Conservation (phyloP, 2,797 vertebrate genomes). For the Onychomys arenicola region DNA sequence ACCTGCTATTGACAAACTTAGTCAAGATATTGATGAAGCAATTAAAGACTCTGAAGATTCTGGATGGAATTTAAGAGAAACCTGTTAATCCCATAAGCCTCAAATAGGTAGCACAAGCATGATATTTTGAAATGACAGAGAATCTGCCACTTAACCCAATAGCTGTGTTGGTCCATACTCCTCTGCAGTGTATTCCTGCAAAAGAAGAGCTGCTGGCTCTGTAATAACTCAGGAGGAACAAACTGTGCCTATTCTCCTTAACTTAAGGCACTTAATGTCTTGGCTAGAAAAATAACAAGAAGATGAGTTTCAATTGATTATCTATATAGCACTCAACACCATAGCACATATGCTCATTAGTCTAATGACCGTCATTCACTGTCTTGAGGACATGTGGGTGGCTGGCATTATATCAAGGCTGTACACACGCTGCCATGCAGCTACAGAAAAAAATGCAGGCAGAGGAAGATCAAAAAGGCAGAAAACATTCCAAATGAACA, state of each 20-base stretch:
- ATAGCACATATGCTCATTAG: slow-evolving; percentile 45
- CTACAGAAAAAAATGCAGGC: neutral
- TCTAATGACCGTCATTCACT: slow-evolving; percentile 55
- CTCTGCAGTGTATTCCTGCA: neutral
- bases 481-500: neutral
- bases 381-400: neutral
- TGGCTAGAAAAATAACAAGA: slow-evolving; percentile 56
- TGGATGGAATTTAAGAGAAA: slow-evolving; percentile 5
- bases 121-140: slow-evolving; percentile 19
- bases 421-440: neutral
- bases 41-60: slow-evolving; percentile 16
- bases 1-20: slow-evolving; percentile 48
- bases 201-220: slow-evolving; percentile 10
- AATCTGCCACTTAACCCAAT: slow-evolving; percentile 12
- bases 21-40: slow-evolving; percentile 6
- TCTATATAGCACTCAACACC: slow-evolving; percentile 42
- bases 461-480: neutral
- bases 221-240: slow-evolving; percentile 46
- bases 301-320: slow-evolving; percentile 61
- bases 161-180: neutral
- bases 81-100: slow-evolving; percentile 4
- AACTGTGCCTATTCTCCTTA: slow-evolving; percentile 31
- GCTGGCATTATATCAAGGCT: neutral
- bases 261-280: slow-evolving; percentile 41
- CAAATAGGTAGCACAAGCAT: neutral